Evolutionary conservation across 2,113 vertebrate species (phyloP).

Genomic region (Notothenia rossii): DNA sequence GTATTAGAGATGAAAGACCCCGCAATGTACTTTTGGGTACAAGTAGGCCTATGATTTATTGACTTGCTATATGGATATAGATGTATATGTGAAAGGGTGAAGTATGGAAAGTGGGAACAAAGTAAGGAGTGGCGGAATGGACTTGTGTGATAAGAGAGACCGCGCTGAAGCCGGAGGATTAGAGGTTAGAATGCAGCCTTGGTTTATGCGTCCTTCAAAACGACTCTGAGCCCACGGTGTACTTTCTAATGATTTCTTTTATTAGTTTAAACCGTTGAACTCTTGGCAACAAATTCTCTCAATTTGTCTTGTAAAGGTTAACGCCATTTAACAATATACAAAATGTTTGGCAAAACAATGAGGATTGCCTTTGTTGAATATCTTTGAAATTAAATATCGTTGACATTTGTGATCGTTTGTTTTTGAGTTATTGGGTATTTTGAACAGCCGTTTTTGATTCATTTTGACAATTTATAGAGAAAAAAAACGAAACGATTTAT

Average conservation of each 20-base stretch:
- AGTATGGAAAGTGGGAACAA: slow-evolving; percentile 17
- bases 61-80: slow-evolving; percentile 18
- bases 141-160: slow-evolving; percentile 8
- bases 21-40: slow-evolving; percentile 17
- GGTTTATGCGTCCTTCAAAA: slow-evolving; percentile 11
- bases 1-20: slow-evolving; percentile 23
- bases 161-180: slow-evolving; percentile 22
- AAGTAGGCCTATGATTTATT: slow-evolving; percentile 42
- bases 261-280: neutral
- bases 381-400: too few species aligned
- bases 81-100: slow-evolving; percentile 27
- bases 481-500: too few species aligned
- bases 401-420: neutral
- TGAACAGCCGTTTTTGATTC: too few species aligned
- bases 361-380: too few species aligned
- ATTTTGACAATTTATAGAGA: neutral
- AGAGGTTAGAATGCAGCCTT: slow-evolving; percentile 27
- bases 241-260: neutral
- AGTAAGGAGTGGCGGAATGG: slow-evolving; percentile 28
- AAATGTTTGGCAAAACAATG: neutral
- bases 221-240: slow-evolving; percentile 5
- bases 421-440: too few species aligned
- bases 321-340: neutral
- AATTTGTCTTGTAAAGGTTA: neutral
- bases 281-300: neutral